Conservation (phyloP, 2,797 vertebrate genomes). For the Microtus californicus region DNA sequence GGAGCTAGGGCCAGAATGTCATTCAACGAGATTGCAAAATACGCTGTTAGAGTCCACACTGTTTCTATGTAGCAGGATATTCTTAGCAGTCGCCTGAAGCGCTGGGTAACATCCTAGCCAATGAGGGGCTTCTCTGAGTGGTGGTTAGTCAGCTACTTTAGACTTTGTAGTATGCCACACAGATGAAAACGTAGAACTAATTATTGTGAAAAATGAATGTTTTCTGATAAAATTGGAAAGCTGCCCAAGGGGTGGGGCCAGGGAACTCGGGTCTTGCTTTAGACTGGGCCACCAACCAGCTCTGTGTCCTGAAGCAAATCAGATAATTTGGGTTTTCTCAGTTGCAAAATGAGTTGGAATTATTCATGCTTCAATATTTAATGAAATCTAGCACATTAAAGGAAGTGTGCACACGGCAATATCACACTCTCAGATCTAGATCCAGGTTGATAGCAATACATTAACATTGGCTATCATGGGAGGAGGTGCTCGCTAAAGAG, state of each 20-base stretch:
- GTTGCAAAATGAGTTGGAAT: constrained; percentile 8
- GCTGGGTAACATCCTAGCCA: background rate
- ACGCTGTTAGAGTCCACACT: background rate
- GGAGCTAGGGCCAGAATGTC: background rate
- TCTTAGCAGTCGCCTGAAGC: background rate
- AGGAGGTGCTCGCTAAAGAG: background rate
- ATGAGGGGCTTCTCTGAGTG: background rate
- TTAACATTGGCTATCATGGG: background rate
- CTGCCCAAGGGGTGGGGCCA: background rate
- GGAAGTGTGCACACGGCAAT: background rate
- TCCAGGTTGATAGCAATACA: background rate
- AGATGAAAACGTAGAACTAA: background rate
- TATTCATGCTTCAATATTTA: constrained; percentile 46
- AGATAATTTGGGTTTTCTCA: background rate
- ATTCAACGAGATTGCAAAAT: background rate
- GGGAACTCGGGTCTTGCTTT: background rate
- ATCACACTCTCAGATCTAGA: background rate
- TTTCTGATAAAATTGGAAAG: constrained; percentile 28
- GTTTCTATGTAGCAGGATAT: background rate
- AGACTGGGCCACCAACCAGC: background rate
- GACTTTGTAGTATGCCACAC: constrained; percentile 1
- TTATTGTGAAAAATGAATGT: constrained; percentile 21
- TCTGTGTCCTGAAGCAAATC: constrained; percentile 1
- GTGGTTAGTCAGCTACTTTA: background rate
- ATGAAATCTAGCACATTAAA: constrained; percentile 20